Percentiles rank a stretch among this genome's conserved stretches.
Evolutionary conservation across 2,113 vertebrate genomes (phyloP).

Genomic region (Ancistrus triradiatus): DNA sequence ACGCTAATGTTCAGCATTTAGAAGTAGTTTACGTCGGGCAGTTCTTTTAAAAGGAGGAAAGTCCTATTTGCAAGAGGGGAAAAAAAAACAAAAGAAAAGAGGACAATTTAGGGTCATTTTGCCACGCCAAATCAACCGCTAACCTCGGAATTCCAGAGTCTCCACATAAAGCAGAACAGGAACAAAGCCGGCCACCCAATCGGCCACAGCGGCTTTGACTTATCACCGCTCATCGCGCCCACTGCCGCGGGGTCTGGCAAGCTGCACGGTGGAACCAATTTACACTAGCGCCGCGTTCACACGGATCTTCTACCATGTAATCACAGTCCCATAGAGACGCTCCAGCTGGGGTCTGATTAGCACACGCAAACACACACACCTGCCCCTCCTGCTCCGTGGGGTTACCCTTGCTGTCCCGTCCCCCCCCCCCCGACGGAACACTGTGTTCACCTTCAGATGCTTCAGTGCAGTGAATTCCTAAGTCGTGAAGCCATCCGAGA

Average conservation of each 20-base stretch:
- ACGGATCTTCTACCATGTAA: slow-evolving; percentile 15
- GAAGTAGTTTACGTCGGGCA: slow-evolving; percentile 44
- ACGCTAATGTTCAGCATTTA: slow-evolving; percentile 9
- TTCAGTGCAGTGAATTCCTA: slow-evolving; percentile 43
- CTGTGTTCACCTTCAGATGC: not conserved
- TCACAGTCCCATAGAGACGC: slow-evolving; percentile 13
- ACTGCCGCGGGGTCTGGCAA: slow-evolving; percentile 43
- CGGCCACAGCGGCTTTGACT: slow-evolving; percentile 55
- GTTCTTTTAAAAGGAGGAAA: slow-evolving; percentile 39
- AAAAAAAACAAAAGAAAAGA: not conserved
- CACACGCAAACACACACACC: not conserved
- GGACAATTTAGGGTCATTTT: slow-evolving; percentile 33
- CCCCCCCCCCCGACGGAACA: not conserved
- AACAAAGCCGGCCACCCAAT: slow-evolving; percentile 47
- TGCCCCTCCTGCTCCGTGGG: not conserved
- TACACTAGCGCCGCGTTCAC: slow-evolving; percentile 40
- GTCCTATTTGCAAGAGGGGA: slow-evolving; percentile 32
- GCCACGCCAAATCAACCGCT: slow-evolving; percentile 47
- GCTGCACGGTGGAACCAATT: slow-evolving; percentile 42
- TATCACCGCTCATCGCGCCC: slow-evolving; percentile 53
- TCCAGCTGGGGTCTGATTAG: not conserved
- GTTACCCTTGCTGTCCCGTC: not conserved
- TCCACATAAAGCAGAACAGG: slow-evolving; percentile 53
- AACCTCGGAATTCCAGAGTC: slow-evolving; percentile 46
- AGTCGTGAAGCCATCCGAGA: slow-evolving; percentile 43